Percentiles rank a stretch among this genome's conserved stretches.
Evolutionary conservation across 37 sponge, comb jelly and placozoan species (phyloP).

Genomic region (Petrosia ficiformis): DNA sequence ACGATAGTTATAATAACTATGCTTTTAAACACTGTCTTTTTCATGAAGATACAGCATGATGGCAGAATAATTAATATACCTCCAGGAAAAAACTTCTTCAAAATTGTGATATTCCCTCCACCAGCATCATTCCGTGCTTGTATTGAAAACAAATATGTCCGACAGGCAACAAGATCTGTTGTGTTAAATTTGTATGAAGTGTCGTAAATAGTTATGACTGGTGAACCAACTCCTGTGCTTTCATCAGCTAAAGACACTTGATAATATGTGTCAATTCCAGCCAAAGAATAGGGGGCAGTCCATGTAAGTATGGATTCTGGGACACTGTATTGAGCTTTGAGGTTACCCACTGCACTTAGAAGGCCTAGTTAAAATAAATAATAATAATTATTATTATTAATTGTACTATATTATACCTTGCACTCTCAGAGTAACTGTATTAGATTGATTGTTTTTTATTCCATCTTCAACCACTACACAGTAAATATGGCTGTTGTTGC

Average conservation of each 20-base stretch:
- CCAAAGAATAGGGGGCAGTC: not conserved
- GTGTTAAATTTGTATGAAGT: not conserved
- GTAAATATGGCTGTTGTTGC: not conserved
- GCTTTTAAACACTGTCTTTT: too few species aligned
- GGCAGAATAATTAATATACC: conserved; percentile 1
- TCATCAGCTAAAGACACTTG: not conserved
- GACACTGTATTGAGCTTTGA: not conserved
- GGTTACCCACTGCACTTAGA: not conserved
- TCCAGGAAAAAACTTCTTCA: not conserved
- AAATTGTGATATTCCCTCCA: not conserved
- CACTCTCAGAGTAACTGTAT: not conserved
- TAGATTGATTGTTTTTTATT: not conserved
- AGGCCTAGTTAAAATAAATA: not conserved
- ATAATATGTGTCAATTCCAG: not conserved
- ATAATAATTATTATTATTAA: not conserved
- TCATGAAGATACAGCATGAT: too few species aligned
- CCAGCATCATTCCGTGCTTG: conserved; percentile 2
- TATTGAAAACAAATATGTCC: not conserved
- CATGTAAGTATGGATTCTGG: not conserved
- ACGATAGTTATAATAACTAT: too few species aligned
- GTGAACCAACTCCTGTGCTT: not conserved
- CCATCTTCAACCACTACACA: not conserved
- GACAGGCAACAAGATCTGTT: not conserved
- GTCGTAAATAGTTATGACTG: not conserved
- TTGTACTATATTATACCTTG: not conserved